Evolutionary conservation across 2,113 vertebrate genomes (phyloP).

Genomic region (Chunga burmeisteri): DNA sequence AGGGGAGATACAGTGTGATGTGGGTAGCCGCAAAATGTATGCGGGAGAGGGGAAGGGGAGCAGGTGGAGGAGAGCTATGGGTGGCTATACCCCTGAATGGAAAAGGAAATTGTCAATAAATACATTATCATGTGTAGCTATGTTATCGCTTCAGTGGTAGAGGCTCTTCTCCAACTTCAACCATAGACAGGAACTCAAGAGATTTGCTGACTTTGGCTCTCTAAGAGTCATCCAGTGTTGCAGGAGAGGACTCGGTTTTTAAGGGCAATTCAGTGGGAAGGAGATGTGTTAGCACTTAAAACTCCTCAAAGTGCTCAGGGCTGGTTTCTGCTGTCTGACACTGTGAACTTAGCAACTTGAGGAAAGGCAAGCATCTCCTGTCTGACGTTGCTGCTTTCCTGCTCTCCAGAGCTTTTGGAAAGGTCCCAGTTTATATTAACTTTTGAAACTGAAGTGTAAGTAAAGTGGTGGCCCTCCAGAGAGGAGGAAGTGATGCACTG

Average conservation of each 20-base stretch:
- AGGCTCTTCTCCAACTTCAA: not conserved
- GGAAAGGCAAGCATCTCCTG: not conserved
- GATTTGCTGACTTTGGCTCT: not conserved
- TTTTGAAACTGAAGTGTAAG: not conserved
- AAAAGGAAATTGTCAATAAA: not conserved
- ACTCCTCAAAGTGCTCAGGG: not conserved
- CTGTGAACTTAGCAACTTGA: not conserved
- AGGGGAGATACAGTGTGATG: not conserved
- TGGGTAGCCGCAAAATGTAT: not conserved
- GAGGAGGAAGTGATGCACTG: not conserved
- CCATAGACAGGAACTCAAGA: not conserved
- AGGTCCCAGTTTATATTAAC: not conserved
- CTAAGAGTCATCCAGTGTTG: not conserved
- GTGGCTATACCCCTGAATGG: not conserved
- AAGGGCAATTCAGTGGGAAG: not conserved
- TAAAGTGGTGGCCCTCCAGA: not conserved
- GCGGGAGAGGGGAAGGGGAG: not conserved
- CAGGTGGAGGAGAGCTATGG: not conserved
- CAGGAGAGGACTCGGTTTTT: not conserved
- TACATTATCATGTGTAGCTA: not conserved
- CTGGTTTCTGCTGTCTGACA: not conserved
- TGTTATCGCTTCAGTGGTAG: not conserved
- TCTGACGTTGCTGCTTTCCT: not conserved
- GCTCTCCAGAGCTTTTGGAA: not conserved
- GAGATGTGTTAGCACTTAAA: not conserved